These are phyloP conservation scores for Crenuchus spilurus DNA, from an alignment of 2,797 vertebrate species.

Conservation along the genomic window DNA sequence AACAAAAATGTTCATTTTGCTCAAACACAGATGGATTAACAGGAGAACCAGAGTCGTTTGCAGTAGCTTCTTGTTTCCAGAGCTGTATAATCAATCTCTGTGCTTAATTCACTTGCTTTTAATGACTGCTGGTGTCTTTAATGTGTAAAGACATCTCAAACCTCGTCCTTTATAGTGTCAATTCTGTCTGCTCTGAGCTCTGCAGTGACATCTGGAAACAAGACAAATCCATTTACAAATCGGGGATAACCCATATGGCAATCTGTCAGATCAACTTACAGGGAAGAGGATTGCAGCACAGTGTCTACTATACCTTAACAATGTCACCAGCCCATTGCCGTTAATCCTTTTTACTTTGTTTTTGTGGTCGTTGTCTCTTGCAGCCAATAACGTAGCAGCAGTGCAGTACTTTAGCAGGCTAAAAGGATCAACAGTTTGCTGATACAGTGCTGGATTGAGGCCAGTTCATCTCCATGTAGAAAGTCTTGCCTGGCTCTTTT, in stretches of 20 bases:
- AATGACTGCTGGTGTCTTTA: background rate
- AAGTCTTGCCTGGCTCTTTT: constrained; percentile 1
- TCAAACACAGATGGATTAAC: too few species aligned
- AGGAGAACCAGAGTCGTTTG: too few species aligned
- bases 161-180: constrained; percentile 16
- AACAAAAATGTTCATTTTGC: too few species aligned
- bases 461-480: background rate
- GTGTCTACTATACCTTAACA: constrained; percentile 7
- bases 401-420: background rate
- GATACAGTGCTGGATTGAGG: constrained; percentile 1
- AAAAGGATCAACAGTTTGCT: constrained; percentile 20
- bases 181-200: background rate
- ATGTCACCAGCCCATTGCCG: background rate
- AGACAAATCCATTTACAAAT: constrained; percentile 24
- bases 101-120: background rate
- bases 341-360: constrained; percentile 22
- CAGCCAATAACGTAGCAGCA: background rate
- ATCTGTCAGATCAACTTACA: constrained; percentile 47
- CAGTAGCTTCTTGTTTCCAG: too few species aligned
- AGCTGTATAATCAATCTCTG: too few species aligned
- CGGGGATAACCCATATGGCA: constrained; percentile 50
- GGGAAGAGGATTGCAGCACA: constrained; percentile 26
- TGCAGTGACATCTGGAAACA: background rate
- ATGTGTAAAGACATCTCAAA: constrained; percentile 3
- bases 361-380: background rate